These are phyloP conservation scores for Podilymbus podiceps DNA, from an alignment of 2,113 vertebrate genomes.

Conservation along the genomic window DNA sequence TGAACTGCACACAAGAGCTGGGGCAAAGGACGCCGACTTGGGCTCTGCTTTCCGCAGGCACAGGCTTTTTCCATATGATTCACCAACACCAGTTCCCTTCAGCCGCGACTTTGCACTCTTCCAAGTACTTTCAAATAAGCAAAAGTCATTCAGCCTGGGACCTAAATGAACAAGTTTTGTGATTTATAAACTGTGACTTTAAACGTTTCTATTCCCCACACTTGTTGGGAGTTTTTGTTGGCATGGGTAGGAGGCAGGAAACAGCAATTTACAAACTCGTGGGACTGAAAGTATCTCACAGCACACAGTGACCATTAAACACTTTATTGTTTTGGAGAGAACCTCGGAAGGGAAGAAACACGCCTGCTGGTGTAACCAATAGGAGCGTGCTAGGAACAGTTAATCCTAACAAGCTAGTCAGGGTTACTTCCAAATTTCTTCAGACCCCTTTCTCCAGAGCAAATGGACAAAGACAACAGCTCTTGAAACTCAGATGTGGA, in stretches of 20 bases:
- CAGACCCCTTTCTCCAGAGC: neutral
- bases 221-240: neutral
- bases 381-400: constrained; percentile 18
- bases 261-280: neutral
- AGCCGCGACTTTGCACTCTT: neutral
- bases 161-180: neutral
- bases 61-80: neutral
- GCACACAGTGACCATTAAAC: constrained; percentile 32
- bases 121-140: neutral
- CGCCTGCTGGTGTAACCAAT: neutral
- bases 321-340: constrained; percentile 61
- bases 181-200: constrained; percentile 35
- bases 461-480: neutral
- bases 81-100: neutral
- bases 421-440: neutral
- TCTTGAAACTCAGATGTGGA: neutral
- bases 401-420: constrained; percentile 24
- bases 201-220: constrained; percentile 3
- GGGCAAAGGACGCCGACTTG: neutral
- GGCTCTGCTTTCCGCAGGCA: neutral
- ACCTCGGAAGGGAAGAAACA: constrained; percentile 4
- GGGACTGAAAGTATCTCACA: constrained; percentile 42
- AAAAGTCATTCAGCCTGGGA: neutral
- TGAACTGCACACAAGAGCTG: neutral
- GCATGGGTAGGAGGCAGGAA: neutral